Conservation (phyloP, 2,113 vertebrate species). For the Nothoprocta perdicaria region DNA sequence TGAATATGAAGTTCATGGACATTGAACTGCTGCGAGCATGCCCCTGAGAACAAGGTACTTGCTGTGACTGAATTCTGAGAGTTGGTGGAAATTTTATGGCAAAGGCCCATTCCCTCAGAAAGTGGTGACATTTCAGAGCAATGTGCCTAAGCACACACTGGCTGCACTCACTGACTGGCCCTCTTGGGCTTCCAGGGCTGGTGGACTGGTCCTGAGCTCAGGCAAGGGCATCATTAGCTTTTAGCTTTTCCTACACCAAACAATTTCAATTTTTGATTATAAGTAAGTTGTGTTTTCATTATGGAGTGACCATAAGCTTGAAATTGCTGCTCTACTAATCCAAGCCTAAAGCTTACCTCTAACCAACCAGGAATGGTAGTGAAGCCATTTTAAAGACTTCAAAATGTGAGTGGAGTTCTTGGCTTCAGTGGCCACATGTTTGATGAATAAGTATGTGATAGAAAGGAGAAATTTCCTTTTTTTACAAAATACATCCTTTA, state of each 20-base stretch:
- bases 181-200: background rate
- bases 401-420: background rate
- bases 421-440: background rate
- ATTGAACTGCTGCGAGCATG: background rate
- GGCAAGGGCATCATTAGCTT: background rate
- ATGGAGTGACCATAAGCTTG: conserved; percentile 7
- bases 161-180: background rate
- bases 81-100: background rate
- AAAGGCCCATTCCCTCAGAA: background rate
- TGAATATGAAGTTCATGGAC: background rate
- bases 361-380: background rate
- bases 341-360: background rate
- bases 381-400: background rate
- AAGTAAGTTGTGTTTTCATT: conserved; percentile 1
- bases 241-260: background rate
- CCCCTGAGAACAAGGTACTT: background rate
- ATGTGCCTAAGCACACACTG: background rate
- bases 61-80: background rate
- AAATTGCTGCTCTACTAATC: background rate
- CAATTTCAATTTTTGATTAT: background rate
- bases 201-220: background rate
- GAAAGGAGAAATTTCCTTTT: background rate
- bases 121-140: no score
- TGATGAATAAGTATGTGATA: background rate
- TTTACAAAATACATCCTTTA: background rate